Conservation (phyloP, 2,797 vertebrate genomes). For the Nannoperca obscura region DNA sequence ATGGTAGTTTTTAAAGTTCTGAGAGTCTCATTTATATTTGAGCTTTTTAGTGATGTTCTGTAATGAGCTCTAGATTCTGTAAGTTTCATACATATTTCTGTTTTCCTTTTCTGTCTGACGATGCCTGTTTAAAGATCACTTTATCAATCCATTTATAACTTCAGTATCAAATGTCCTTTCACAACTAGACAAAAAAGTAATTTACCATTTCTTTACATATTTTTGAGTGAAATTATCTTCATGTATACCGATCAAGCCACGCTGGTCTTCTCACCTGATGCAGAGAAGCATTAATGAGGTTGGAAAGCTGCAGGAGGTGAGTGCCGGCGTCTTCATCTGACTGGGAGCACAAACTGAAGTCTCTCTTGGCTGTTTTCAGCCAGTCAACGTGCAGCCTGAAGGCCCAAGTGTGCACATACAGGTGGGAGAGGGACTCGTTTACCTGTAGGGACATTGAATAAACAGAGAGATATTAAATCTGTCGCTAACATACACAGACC, state of each 20-base stretch:
- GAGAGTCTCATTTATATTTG: neutral
- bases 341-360: slow-evolving; percentile 47
- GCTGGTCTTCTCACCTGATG: slow-evolving; percentile 56
- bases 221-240: neutral
- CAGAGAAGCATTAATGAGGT: slow-evolving; percentile 3
- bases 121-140: neutral
- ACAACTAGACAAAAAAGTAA: neutral
- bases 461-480: neutral
- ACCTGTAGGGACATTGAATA: slow-evolving; percentile 53
- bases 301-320: slow-evolving; percentile 54
- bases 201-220: neutral
- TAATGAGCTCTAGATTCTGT: neutral
- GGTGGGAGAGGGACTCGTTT: slow-evolving; percentile 66
- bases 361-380: slow-evolving; percentile 62
- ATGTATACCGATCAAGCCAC: rapidly evolving
- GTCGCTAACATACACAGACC: rapidly evolving
- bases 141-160: neutral
- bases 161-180: neutral
- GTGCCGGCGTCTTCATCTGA: slow-evolving; percentile 39
- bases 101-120: neutral
- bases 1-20: neutral
- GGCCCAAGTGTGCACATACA: slow-evolving; percentile 48
- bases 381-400: slow-evolving; percentile 75
- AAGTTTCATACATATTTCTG: too few species aligned
- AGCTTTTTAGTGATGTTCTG: neutral